Conservation (phyloP, 1,140 invertebrate species). For the Nasonia vitripennis region DNA sequence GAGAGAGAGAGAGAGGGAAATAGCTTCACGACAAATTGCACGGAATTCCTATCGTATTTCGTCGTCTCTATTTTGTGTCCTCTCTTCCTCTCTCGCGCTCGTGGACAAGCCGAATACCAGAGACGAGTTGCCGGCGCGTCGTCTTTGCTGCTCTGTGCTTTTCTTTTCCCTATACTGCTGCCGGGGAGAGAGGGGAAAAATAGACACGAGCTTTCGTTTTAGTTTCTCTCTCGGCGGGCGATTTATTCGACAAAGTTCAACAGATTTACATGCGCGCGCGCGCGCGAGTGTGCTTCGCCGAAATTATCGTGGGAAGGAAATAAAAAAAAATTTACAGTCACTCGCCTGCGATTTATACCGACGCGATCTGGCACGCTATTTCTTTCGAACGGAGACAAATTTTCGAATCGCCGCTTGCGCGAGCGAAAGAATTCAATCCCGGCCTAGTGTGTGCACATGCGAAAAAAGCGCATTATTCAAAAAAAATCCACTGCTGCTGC, state of each 20-base stretch:
- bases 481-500: background rate
- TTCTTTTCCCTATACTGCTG: background rate
- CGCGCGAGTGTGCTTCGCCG: background rate
- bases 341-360: background rate
- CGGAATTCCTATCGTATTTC: conserved; percentile 42
- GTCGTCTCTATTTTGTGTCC: conserved; percentile 45
- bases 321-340: background rate
- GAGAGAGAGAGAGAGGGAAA: conserved; percentile 18
- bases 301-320: background rate
- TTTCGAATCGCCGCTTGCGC: too few species aligned
- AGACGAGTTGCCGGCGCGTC: conserved; percentile 10
- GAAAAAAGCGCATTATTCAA: background rate
- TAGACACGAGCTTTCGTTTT: conserved; percentile 9
- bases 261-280: conserved; percentile 3
- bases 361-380: background rate
- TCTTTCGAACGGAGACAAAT: too few species aligned
- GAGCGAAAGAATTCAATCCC: too few species aligned
- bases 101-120: conserved; percentile 9
- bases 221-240: background rate
- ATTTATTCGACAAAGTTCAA: conserved; percentile 17
- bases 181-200: background rate
- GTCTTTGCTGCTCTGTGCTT: conserved; percentile 12
- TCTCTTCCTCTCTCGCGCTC: conserved; percentile 21
- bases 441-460: too few species aligned
- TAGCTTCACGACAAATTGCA: conserved; percentile 46